A percentile compares a stretch with the other conserved stretches of the same genome.
phyloP scores from a whole-genome alignment of 2,888 invertebrate species.

The Amphipyra berbera region DNA sequence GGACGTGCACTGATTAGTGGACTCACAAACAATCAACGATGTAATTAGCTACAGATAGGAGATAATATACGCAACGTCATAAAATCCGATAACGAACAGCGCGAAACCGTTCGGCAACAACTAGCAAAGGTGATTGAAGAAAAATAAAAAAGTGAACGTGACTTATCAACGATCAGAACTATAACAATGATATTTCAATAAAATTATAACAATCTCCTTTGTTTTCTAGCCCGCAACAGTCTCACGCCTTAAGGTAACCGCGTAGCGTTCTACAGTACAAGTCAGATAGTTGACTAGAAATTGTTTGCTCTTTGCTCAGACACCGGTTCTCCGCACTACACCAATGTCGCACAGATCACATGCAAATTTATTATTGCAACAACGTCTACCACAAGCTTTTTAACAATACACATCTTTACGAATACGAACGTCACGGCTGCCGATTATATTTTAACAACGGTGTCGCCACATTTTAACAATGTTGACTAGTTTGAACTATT shows the following conservation, averaged over 20 bases:
- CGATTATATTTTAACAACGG: constrained; percentile 20
- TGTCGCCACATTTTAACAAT: constrained; percentile 27
- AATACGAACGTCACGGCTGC: constrained; percentile 22
- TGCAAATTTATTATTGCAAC: constrained; percentile 43
- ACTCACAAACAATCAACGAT: constrained; percentile 73
- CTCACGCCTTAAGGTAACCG: constrained; percentile 20
- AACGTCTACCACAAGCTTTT: constrained; percentile 25
- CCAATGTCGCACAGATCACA: constrained; percentile 34
- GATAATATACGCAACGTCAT: constrained; percentile 82
- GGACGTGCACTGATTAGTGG: constrained; percentile 81
- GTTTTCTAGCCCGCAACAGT: constrained; percentile 22
- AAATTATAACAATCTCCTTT: constrained; percentile 39
- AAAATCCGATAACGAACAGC: constrained; percentile 75
- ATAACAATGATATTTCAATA: constrained; percentile 43
- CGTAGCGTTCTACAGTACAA: constrained; percentile 16
- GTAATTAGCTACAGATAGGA: constrained; percentile 79
- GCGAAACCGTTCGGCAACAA: constrained; percentile 61
- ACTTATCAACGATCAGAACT: constrained; percentile 43
- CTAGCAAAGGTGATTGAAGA: constrained; percentile 60
- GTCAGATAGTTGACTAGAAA: constrained; percentile 24
- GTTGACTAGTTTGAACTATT: not conserved
- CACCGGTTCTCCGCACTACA: constrained; percentile 25
- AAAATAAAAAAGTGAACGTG: constrained; percentile 48
- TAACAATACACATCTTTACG: constrained; percentile 28
- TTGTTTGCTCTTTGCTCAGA: constrained; percentile 24